Percentiles rank a stretch among this genome's conserved stretches.
phyloP scores from a whole-genome alignment of 2,113 vertebrate species.

The Saimiri boliviensis region DNA sequence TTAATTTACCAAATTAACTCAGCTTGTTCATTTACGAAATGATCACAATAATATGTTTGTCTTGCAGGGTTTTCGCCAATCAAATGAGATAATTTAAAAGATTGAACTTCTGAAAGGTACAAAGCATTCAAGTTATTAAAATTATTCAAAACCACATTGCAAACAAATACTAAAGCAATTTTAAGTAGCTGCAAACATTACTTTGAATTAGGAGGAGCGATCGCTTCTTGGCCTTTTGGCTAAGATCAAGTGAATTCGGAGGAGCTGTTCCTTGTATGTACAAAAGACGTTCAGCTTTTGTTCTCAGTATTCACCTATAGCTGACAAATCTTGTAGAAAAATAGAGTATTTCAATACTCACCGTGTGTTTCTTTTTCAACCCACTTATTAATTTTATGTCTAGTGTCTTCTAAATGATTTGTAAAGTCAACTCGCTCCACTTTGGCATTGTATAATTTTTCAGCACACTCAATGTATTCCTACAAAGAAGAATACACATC shows the following conservation, averaged over 20 bases:
- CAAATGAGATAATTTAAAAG: neutral
- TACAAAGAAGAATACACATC: slow-evolving; percentile 50
- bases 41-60: slow-evolving; percentile 21
- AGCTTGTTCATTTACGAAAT: neutral
- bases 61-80: neutral
- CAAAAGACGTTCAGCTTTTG: neutral
- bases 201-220: neutral
- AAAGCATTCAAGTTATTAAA: neutral
- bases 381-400: slow-evolving; percentile 76
- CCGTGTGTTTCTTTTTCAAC: slow-evolving; percentile 74
- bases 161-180: neutral
- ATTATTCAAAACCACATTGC: neutral
- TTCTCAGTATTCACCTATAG: neutral
- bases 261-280: neutral
- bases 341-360: slow-evolving; percentile 14
- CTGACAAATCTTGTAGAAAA: neutral
- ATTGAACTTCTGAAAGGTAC: neutral
- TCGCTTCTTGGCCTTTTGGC: too few species aligned
- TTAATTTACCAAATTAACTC: neutral
- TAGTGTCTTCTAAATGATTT: slow-evolving; percentile 65
- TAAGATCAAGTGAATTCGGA: neutral
- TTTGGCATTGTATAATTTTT: slow-evolving; percentile 73
- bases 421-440: slow-evolving; percentile 76
- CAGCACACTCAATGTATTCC: slow-evolving; percentile 64
- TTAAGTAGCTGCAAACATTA: neutral